Evolutionary conservation across 1,140 invertebrate species (phyloP), one percentile per base, ranked within the genome.

Genomic region (Drosophila lacertosa): DNA sequence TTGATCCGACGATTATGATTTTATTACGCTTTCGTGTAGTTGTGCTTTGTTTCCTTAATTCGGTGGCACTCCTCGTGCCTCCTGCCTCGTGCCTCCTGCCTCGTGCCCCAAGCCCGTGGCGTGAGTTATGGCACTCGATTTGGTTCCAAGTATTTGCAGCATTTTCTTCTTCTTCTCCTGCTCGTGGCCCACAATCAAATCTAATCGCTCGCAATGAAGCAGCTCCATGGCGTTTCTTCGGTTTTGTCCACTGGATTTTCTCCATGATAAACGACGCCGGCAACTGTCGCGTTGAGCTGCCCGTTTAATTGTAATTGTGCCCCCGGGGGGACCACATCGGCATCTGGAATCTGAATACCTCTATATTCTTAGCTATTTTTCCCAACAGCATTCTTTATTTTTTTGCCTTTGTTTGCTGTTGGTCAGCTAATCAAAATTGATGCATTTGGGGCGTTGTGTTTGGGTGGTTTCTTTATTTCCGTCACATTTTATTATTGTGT

Each of bases 1-100:
- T 90, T 90, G 89, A 90, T 90, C 89, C 89, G 74, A 90, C 80
- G 89, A 90, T 90, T 90, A 90, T 90, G 89, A 90, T 90, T 90
- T 90, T 90, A 90, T 89, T 89, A 86, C 82, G 82, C 69, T 86
- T 78, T 88, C 82, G 82, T 86, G 82, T 88, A 86, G 82, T 88
- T 86, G 74, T 88, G 82, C 83, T 74, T 80, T 81, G 82, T 78
- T 80, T 86, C 74, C 82, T 88, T 86, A 88, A 86, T 86, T 86
- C 78, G 57, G 65, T 65, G 65, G 51, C 79, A 68, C 58, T 57
- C 35, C 55, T 24, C n/a, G 10, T 44, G n/a, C 42, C 59, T 18
- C 10, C 18, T 7, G 3, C 22, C 1, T n/a, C n/a, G n/a, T n/a
- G n/a, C n/a, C n/a, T n/a, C n/a, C n/a, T n/a, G n/a, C n/a, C n/a